These are phyloP conservation scores for Scomber japonicus DNA, from an alignment of 2,113 vertebrate species.

Conservation along the genomic window DNA sequence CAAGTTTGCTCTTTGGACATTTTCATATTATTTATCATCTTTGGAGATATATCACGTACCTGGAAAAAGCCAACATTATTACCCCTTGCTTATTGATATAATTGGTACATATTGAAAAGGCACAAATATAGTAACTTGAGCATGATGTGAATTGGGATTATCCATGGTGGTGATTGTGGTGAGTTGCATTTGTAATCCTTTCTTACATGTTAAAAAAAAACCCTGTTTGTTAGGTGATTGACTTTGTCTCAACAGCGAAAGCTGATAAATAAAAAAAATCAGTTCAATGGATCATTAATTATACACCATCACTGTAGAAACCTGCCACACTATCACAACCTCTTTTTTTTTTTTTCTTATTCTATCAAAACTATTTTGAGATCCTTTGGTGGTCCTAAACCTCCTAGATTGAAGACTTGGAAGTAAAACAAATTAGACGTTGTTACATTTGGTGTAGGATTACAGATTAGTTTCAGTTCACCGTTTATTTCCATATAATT, in stretches of 20 bases:
- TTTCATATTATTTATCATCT: neutral
- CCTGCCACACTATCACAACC: neutral
- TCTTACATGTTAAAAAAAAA: neutral
- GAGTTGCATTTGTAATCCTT: too few species aligned
- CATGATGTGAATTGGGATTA: neutral
- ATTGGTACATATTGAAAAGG: neutral
- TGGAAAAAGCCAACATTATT: neutral
- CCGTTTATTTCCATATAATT: neutral
- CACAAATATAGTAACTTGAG: neutral
- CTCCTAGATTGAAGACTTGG: neutral
- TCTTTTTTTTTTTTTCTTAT: neutral
- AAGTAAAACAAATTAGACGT: neutral
- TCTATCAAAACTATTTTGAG: neutral
- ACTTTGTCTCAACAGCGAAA: neutral
- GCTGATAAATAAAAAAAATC: neutral
- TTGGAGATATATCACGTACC: neutral
- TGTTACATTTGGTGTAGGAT: neutral
- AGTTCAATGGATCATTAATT: too few species aligned
- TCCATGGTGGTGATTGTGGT: neutral
- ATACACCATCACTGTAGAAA: neutral
- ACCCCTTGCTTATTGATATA: neutral
- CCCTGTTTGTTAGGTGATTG: neutral
- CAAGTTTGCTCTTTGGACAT: neutral
- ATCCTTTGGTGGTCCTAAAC: neutral
- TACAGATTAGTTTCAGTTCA: neutral